Evolutionary conservation across 1,140 invertebrate species (phyloP).

Genomic region (Mycetomoellerius zeteki): DNA sequence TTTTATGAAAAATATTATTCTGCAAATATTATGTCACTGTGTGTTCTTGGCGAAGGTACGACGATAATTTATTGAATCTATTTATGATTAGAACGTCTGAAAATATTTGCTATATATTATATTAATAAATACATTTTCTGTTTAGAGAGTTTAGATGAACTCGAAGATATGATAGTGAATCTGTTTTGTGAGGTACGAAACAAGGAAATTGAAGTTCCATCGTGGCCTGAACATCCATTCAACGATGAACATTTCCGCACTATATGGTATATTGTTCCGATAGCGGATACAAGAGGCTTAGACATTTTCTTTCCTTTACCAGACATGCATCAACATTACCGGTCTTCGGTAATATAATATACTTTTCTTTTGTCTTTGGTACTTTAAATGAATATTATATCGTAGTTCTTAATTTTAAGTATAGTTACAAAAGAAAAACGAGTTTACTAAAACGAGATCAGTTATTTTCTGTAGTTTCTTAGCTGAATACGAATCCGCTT

Average conservation of each 20-base stretch:
- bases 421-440: no score
- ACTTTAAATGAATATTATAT: conserved; percentile 8
- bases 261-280: conserved; percentile 93
- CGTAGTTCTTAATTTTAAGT: neutral
- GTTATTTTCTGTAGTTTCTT: no score
- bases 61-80: conserved; percentile 38
- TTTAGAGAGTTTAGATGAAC: conserved; percentile 94
- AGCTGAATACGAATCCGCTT: no score
- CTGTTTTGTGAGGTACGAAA: conserved; percentile 94
- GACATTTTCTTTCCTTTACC: conserved; percentile 96
- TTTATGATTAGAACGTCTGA: neutral
- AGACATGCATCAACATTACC: conserved; percentile 94
- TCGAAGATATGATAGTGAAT: conserved; percentile 92
- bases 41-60: conserved; percentile 95
- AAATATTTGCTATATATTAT: neutral
- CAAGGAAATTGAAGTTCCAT: conserved; percentile 90
- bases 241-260: conserved; percentile 90
- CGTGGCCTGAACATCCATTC: conserved; percentile 95
- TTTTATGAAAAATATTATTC: conserved; percentile 98
- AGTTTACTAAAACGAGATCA: no score
- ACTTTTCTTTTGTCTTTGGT: neutral
- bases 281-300: conserved; percentile 96
- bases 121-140: conserved; percentile 44
- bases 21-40: conserved; percentile 96
- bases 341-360: conserved; percentile 90